Percentiles rank a stretch among this genome's conserved stretches.
Evolutionary conservation across 2,113 vertebrate genomes (phyloP).

Genomic region (Chamaetylas fuelleborni): DNA sequence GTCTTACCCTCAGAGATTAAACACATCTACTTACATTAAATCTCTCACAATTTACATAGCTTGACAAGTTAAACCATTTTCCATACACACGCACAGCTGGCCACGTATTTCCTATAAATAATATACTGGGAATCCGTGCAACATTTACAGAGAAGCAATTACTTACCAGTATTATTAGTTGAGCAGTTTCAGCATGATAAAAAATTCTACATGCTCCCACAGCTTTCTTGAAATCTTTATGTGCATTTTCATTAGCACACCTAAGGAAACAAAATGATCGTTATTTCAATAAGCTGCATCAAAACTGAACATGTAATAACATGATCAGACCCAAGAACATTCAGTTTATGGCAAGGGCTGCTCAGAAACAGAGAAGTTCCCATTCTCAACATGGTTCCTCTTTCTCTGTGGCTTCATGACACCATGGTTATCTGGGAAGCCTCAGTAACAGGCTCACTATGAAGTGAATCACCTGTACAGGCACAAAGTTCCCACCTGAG

Average conservation of each 20-base stretch:
- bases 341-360: neutral
- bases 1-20: neutral
- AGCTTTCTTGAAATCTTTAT: constrained; percentile 87
- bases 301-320: neutral
- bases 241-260: constrained; percentile 83
- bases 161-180: constrained; percentile 82
- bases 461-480: neutral
- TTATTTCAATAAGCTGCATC: neutral
- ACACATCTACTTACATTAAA: neutral
- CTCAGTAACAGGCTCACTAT: neutral
- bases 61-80: neutral
- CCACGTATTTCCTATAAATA: neutral
- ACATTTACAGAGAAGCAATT: neutral
- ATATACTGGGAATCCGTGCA: neutral
- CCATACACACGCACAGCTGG: neutral
- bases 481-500: neutral
- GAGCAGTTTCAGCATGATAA: constrained; percentile 79
- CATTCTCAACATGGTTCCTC: neutral
- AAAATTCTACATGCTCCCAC: constrained; percentile 83
- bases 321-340: neutral
- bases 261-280: constrained; percentile 34
- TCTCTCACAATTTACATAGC: neutral
- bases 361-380: neutral
- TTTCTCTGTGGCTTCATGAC: neutral
- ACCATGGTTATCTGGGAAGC: neutral